These are phyloP conservation scores for Syngnathus rostellatus DNA, from an alignment of 2,797 vertebrate genomes.

Conservation along the genomic window DNA sequence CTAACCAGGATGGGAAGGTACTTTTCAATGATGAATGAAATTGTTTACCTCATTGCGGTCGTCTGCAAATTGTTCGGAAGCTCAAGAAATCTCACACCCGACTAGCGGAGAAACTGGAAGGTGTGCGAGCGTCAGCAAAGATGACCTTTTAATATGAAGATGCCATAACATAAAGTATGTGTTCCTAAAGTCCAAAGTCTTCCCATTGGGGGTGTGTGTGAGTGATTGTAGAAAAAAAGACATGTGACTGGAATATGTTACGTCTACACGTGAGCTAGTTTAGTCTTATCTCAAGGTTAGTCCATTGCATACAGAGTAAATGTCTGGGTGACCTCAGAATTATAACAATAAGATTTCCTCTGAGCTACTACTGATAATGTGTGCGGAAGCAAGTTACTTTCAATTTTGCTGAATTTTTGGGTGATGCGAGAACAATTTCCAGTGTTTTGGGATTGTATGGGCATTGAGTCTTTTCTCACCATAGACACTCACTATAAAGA, in stretches of 20 bases:
- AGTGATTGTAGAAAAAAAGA: neutral
- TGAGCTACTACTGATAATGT: neutral
- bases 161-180: neutral
- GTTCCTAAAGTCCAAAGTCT: constrained; percentile 45
- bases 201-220: neutral
- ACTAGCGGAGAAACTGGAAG: neutral
- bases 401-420: neutral
- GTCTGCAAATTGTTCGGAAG: constrained; percentile 6
- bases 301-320: neutral
- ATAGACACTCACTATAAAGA: too few relatives aligned
- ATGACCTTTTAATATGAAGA: neutral
- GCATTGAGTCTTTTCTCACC: too few relatives aligned
- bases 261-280: constrained; percentile 6
- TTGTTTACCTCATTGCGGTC: constrained; percentile 36
- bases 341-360: too few relatives aligned
- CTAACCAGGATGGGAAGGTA: neutral
- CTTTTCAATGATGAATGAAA: neutral
- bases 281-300: constrained; percentile 48
- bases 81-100: constrained; percentile 19
- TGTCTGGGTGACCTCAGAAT: constrained; percentile 28
- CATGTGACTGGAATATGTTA: constrained; percentile 22
- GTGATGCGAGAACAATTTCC: neutral
- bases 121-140: neutral
- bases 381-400: neutral
- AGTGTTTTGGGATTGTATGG: too few relatives aligned